Base-by-base conservation (phyloP, 2,888 invertebrate genomes). In the Eupsilia transversa region DNA sequence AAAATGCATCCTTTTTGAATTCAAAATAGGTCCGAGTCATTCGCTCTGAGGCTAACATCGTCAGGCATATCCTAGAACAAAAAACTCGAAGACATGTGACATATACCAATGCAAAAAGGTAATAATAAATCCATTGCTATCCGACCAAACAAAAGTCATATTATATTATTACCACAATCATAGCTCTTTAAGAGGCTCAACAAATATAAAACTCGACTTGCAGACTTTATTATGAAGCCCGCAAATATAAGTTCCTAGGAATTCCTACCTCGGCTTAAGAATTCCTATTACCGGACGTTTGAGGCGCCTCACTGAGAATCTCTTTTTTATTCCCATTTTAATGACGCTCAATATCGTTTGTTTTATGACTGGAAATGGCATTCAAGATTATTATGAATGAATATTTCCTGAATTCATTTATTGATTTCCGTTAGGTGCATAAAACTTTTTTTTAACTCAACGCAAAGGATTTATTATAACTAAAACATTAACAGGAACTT, bases 201-300 rank as follows among this genome's bases (percentile, higher is more conserved):
- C 23, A 68, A 80, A 80, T 56, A 79, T 64, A 82, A 54, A 66
- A 77, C 65, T 61, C 30, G 10, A n/a, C 30, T 49, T 12, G 49
- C 67, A 70, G 74, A 54, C 67, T 71, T 74, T 80, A 83, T 74
- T 64, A 74, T 35, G 70, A 59, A 74, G 60, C 46, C 59, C 23
- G 46, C 46, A 80, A 74, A 84, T 80, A 74, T 84, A 82, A 74
- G 74, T 72, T 73, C 77, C 68, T 66, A 77, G 67, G 17, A 73
- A 81, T 83, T 76, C 85, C 65, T 73, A 54, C 71, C 71, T 63
- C 56, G 63, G 52, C 76, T 67, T 71, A 80, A 41, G 85, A 84
- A 84, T 84, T 81, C 68, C 35, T 73, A 83, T 77, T 84, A 69
- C 70, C 20, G 65, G 77, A 77, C 71, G 65, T 52, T 81, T 74